Percentiles rank a stretch among this genome's conserved stretches.
Conservation (phyloP, 2,797 vertebrate genomes). For the Siniperca obscura region DNA sequence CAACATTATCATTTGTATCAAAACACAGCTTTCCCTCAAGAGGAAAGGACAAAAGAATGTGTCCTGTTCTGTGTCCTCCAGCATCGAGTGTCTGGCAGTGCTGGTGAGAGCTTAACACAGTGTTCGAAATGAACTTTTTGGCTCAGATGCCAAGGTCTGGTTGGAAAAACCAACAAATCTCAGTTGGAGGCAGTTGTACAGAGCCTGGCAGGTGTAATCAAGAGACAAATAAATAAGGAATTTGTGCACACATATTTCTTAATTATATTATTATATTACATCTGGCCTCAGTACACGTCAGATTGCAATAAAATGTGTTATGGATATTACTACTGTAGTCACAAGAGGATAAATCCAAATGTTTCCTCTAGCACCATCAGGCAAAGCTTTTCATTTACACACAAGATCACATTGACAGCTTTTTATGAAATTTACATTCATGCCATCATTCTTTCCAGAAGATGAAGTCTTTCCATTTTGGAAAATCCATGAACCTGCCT, state of each 20-base stretch:
- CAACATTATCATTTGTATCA: constrained; percentile 21
- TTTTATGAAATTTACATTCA: neutral
- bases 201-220: neutral
- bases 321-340: too few relatives aligned
- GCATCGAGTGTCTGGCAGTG: constrained; percentile 1
- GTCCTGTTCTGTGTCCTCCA: neutral
- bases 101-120: constrained; percentile 3
- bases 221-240: neutral
- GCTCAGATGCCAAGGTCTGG: neutral
- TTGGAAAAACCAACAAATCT: neutral
- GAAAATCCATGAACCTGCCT: neutral
- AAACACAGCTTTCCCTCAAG: constrained; percentile 3
- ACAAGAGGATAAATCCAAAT: too few relatives aligned
- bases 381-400: neutral
- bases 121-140: constrained; percentile 5
- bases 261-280: neutral
- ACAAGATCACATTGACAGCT: neutral
- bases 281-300: too few relatives aligned
- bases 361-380: too few relatives aligned
- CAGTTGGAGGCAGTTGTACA: neutral
- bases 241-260: neutral
- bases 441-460: neutral
- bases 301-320: too few relatives aligned
- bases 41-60: constrained; percentile 7
- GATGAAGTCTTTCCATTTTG: neutral